Evolutionary conservation across 2,113 vertebrate species (phyloP).

Genomic region (rat (Rattus norvegicus)): DNA sequence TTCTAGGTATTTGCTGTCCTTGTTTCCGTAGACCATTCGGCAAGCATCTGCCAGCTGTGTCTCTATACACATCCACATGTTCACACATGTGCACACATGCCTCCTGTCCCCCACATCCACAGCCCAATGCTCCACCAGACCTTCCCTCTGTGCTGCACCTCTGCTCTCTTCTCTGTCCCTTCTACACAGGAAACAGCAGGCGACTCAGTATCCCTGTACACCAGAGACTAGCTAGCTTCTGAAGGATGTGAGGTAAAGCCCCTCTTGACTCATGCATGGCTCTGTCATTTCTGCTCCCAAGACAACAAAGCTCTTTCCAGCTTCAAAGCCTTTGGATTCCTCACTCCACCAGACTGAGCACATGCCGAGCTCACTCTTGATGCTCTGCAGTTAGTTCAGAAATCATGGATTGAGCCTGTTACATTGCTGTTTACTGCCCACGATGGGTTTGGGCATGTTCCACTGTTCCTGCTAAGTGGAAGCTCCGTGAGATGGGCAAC

Average conservation of each 20-base stretch:
- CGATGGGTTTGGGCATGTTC: not conserved
- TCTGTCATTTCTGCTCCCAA: not conserved
- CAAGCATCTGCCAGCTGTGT: not conserved
- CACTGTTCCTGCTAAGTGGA: not conserved
- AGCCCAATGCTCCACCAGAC: slow-evolving; percentile 43
- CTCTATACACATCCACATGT: not conserved
- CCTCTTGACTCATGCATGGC: accelerated
- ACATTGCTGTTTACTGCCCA: not conserved
- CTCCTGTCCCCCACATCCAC: not conserved
- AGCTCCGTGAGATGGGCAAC: not conserved
- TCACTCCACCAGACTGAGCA: not conserved
- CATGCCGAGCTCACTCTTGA: not conserved
- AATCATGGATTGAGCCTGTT: accelerated
- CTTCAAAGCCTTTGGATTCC: not conserved
- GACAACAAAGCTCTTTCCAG: not conserved
- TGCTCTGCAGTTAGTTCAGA: not conserved
- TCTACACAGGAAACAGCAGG: not conserved
- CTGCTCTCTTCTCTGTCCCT: too few relatives aligned
- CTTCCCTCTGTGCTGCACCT: not conserved
- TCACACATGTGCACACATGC: too few relatives aligned
- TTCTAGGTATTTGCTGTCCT: not conserved
- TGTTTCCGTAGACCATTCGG: not conserved
- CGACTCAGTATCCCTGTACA: not conserved
- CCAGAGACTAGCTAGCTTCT: not conserved
- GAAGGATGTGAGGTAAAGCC: not conserved